phyloP scores from a whole-genome alignment of 2,888 invertebrate genomes.

The Callosobruchus maculatus region DNA sequence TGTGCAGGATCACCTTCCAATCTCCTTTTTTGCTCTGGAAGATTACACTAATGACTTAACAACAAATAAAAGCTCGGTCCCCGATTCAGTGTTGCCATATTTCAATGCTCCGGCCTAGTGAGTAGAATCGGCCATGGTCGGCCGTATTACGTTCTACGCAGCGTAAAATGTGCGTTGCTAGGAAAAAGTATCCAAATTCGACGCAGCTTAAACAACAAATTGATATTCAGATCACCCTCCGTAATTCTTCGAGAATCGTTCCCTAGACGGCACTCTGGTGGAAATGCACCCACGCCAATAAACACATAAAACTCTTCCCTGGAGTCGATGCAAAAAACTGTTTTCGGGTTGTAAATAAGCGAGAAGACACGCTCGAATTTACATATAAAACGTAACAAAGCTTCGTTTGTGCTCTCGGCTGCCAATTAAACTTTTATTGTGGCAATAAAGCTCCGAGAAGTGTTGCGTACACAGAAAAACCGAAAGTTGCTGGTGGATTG shows the following conservation, averaged over 20 bases:
- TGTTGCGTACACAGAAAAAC: neutral
- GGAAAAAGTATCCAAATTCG: too few species aligned
- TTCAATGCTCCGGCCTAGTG: too few species aligned
- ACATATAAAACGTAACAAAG: slow-evolving; percentile 31
- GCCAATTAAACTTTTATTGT: slow-evolving; percentile 25
- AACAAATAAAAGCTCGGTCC: too few species aligned
- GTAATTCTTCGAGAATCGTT: neutral
- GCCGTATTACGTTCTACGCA: too few species aligned
- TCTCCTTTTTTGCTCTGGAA: too few species aligned
- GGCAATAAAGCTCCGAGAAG: slow-evolving; percentile 20
- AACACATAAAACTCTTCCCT: slow-evolving; percentile 5
- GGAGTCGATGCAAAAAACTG: slow-evolving; percentile 27
- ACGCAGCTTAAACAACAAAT: too few species aligned
- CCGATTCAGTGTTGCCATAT: too few species aligned
- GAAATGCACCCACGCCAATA: neutral
- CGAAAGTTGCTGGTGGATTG: slow-evolving; percentile 2
- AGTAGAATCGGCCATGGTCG: too few species aligned
- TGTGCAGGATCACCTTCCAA: too few species aligned
- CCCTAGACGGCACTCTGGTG: neutral
- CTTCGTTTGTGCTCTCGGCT: slow-evolving; percentile 17
- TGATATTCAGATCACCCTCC: neutral
- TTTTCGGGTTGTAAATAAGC: slow-evolving; percentile 35
- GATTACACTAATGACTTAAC: too few species aligned
- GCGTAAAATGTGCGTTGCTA: too few species aligned
- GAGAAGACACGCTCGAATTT: slow-evolving; percentile 28